phyloP scores from a whole-genome alignment of 2,797 vertebrate genomes.

The Chiroxiphia lanceolata region DNA sequence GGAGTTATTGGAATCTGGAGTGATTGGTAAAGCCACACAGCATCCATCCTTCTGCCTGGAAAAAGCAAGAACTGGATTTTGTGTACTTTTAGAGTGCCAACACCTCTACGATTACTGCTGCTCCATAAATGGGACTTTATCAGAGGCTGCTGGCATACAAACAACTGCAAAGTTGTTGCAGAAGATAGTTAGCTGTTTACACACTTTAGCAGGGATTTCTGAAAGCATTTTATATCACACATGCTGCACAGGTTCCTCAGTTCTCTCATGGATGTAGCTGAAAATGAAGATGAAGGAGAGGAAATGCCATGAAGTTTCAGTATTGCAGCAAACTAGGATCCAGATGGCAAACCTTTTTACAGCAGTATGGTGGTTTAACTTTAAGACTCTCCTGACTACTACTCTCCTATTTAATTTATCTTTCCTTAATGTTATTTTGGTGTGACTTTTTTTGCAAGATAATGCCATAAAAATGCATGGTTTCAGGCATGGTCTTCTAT shows the following conservation, averaged over 20 bases:
- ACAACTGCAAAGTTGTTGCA: not conserved
- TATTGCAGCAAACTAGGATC: slow-evolving; percentile 49
- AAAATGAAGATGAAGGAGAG: slow-evolving; percentile 49
- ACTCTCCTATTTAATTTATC: slow-evolving; percentile 40
- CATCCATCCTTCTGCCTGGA: not conserved
- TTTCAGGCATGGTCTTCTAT: not conserved
- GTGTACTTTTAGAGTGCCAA: not conserved
- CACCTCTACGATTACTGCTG: not conserved
- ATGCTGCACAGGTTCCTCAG: not conserved
- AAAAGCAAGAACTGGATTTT: not conserved
- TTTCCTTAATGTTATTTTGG: slow-evolving; percentile 16
- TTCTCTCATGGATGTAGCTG: slow-evolving; percentile 20
- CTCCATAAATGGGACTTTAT: not conserved
- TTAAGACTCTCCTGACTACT: slow-evolving; percentile 45
- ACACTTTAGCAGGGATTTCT: not conserved
- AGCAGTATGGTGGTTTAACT: slow-evolving; percentile 56
- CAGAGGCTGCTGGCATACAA: not conserved
- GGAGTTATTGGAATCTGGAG: not conserved
- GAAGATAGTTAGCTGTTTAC: not conserved
- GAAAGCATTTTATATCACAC: not conserved
- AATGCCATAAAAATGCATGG: not conserved
- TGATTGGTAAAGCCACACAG: not conserved
- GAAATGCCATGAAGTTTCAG: slow-evolving; percentile 31
- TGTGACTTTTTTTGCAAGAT: not conserved
- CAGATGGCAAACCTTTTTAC: slow-evolving; percentile 72